These are phyloP conservation scores for Octonoba sinensis DNA, from an alignment of 2,888 invertebrate species.

Conservation along the genomic window DNA sequence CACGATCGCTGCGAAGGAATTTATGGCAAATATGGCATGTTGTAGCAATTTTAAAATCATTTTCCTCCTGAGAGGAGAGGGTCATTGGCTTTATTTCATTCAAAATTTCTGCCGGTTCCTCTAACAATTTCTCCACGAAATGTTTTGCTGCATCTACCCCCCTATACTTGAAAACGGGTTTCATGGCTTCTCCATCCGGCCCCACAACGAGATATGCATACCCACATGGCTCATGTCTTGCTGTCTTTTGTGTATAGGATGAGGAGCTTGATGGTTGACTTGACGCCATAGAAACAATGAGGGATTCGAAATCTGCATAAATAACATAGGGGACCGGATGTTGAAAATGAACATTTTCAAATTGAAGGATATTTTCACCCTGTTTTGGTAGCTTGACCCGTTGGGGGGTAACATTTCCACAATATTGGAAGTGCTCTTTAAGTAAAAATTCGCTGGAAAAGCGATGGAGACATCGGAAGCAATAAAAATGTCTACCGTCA, in stretches of 20 bases:
- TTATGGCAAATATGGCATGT: too few species aligned
- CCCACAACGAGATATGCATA: slow-evolving; percentile 17
- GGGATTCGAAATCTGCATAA: neutral
- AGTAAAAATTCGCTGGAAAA: neutral
- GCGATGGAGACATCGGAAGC: slow-evolving; percentile 4
- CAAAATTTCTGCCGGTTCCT: neutral
- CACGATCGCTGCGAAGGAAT: too few species aligned
- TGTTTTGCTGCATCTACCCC: neutral
- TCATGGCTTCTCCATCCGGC: neutral
- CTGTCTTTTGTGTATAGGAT: neutral
- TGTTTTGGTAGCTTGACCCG: neutral
- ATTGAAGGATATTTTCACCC: neutral
- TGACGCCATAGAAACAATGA: neutral
- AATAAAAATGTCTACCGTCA: neutral
- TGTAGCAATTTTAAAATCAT: too few species aligned
- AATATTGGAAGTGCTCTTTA: neutral
- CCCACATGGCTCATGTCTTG: slow-evolving; percentile 1
- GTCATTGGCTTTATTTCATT: neutral
- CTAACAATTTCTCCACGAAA: neutral
- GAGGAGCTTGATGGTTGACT: neutral
- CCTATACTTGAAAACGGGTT: neutral
- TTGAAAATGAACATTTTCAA: neutral
- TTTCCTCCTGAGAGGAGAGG: too few species aligned
- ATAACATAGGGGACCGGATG: neutral
- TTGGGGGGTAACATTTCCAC: neutral